A percentile compares a stretch with the other conserved stretches of the same genome.
Evolutionary conservation across 2,888 invertebrate genomes (phyloP).

Genomic region (Lymantria dispar): DNA sequence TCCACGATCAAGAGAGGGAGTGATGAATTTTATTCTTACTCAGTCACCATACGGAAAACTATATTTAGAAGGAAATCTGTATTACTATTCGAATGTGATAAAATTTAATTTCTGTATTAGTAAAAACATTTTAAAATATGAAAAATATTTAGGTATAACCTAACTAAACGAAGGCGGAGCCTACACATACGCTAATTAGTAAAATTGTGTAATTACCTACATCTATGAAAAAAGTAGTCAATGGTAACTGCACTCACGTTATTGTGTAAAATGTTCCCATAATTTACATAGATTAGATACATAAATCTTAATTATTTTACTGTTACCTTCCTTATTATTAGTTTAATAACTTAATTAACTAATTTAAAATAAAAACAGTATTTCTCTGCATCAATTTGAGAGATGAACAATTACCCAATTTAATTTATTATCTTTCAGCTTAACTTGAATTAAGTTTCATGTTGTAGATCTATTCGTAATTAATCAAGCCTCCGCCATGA

Average conservation of each 20-base stretch:
- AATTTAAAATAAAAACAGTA: background rate
- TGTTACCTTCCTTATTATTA: slow-evolving; percentile 19
- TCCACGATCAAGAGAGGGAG: too few species aligned
- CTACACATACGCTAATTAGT: slow-evolving; percentile 22
- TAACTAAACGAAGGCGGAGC: slow-evolving; percentile 32
- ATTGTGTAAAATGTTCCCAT: slow-evolving; percentile 32
- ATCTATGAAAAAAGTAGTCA: slow-evolving; percentile 20
- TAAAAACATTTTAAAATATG: slow-evolving; percentile 16
- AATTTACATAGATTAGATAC: slow-evolving; percentile 23
- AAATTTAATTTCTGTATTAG: too few species aligned
- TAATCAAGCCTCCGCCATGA: slow-evolving; percentile 23
- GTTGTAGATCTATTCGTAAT: slow-evolving; percentile 16
- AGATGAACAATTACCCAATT: background rate
- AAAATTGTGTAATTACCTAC: slow-evolving; percentile 23
- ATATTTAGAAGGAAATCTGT: too few species aligned
- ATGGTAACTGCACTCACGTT: slow-evolving; percentile 22
- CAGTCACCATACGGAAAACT: too few species aligned
- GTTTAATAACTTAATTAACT: slow-evolving; percentile 29
- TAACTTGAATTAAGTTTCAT: slow-evolving; percentile 2
- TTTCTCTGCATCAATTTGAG: background rate
- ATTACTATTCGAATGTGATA: too few species aligned
- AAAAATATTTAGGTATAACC: too few species aligned
- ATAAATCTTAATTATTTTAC: slow-evolving; percentile 31
- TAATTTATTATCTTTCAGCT: background rate
- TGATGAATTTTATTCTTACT: too few species aligned